Conservation (phyloP, 2,113 vertebrate genomes). For the Calidris pugnax region DNA sequence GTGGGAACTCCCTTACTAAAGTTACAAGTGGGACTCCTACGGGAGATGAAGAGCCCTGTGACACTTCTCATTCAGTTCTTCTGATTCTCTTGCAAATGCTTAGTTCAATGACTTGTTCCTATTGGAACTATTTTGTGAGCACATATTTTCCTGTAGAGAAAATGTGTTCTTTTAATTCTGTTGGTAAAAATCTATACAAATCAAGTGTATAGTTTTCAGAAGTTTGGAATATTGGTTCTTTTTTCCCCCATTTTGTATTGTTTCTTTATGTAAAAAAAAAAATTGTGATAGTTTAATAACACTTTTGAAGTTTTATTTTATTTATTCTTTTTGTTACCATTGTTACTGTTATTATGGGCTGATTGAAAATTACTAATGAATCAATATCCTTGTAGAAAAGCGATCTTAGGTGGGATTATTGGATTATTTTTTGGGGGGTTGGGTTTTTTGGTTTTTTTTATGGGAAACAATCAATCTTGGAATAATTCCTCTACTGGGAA, state of each 20-base stretch:
- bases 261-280: not conserved
- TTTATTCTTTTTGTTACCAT: not conserved
- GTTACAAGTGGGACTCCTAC: not conserved
- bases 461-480: not conserved
- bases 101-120: not conserved
- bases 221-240: not conserved
- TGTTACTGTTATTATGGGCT: not conserved
- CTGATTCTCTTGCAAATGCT: not conserved
- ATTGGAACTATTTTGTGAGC: not conserved
- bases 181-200: not conserved
- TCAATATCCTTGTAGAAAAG: not conserved
- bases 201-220: not conserved
- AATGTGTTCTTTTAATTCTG: not conserved
- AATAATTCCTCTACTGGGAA: not conserved
- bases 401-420: not conserved
- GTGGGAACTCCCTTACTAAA: not conserved
- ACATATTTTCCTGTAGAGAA: not conserved
- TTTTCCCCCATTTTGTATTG: not conserved
- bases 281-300: not conserved
- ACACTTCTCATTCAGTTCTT: not conserved
- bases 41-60: not conserved
- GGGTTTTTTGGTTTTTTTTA: not conserved
- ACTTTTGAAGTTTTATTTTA: not conserved
- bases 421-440: no score
- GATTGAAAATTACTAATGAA: not conserved